Evolutionary conservation across 2,113 vertebrate genomes (phyloP).

Genomic region (Brachirus orientalis): DNA sequence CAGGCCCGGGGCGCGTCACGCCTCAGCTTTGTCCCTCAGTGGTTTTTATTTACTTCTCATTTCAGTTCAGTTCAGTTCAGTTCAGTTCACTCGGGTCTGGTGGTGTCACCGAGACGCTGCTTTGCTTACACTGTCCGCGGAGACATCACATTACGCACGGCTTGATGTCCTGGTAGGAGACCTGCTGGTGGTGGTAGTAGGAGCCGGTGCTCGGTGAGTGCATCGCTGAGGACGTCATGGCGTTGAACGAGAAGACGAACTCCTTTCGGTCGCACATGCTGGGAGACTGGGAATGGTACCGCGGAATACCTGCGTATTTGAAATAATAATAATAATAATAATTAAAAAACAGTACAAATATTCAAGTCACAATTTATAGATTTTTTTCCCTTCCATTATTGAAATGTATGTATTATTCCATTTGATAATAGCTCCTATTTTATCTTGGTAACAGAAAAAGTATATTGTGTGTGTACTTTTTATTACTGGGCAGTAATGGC

Average conservation of each 20-base stretch:
- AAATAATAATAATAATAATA: background rate
- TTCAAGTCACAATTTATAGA: background rate
- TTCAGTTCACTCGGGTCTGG: slow-evolving; percentile 45
- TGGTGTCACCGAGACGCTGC: slow-evolving; percentile 34
- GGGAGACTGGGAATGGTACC: slow-evolving; percentile 97
- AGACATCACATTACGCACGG: slow-evolving; percentile 95
- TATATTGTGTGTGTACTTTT: background rate
- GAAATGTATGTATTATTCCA: no score
- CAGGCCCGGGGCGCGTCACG: slow-evolving; percentile 37
- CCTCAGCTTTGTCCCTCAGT: slow-evolving; percentile 44
- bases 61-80: slow-evolving; percentile 26
- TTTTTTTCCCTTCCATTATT: no score
- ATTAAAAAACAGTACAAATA: background rate
- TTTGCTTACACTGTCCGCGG: slow-evolving; percentile 2
- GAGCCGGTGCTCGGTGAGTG: slow-evolving; percentile 90
- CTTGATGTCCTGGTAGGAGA: slow-evolving; percentile 99
- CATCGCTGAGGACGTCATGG: slow-evolving; percentile 97
- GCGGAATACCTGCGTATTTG: slow-evolving; percentile 88
- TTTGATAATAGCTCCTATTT: no score
- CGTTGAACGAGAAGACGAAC: slow-evolving; percentile 99
- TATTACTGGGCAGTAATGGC: background rate
- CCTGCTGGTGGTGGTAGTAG: slow-evolving; percentile 98
- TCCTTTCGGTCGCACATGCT: slow-evolving; percentile 98
- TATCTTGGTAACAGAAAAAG: background rate
- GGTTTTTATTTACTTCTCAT: slow-evolving; percentile 48